These are phyloP conservation scores for Amyelois transitella DNA, from an alignment of 1,140 invertebrate genomes.

Conservation along the genomic window DNA sequence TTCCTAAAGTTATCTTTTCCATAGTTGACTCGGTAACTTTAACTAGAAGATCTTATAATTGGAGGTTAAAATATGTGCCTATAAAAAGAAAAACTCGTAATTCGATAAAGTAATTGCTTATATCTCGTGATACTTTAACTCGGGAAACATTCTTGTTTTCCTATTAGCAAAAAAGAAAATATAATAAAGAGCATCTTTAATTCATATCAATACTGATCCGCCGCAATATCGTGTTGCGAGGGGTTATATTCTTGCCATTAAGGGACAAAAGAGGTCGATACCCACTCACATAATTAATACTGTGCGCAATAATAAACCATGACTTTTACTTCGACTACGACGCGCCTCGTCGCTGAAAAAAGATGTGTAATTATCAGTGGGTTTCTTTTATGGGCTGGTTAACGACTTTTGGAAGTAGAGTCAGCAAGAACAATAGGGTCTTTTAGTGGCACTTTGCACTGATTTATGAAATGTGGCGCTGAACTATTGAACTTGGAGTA, in stretches of 20 bases:
- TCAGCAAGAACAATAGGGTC: conserved; percentile 3
- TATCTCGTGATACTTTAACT: too few species aligned
- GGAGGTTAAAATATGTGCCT: too few species aligned
- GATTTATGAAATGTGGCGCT: background rate
- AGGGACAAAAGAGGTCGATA: conserved; percentile 21
- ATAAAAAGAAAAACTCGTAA: too few species aligned
- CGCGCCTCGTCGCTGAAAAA: background rate
- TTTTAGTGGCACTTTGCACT: background rate
- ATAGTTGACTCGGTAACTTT: too few species aligned
- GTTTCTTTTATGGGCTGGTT: conserved; percentile 3
- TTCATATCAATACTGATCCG: background rate
- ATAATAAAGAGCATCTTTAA: background rate
- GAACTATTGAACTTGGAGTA: background rate
- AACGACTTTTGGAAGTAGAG: conserved; percentile 1
- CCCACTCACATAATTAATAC: conserved; percentile 31
- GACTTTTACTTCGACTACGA: conserved; percentile 25
- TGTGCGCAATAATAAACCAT: conserved; percentile 28
- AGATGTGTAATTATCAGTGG: conserved; percentile 9
- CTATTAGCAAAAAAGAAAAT: background rate
- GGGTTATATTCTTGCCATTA: conserved; percentile 30
- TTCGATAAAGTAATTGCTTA: too few species aligned
- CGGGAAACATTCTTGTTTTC: background rate
- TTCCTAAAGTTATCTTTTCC: too few species aligned
- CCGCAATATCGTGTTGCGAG: conserved; percentile 4
- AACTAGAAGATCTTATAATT: too few species aligned